A percentile compares a stretch with the other conserved stretches of the same genome.
Evolutionary conservation across 2,113 vertebrate species (phyloP).

Genomic region (Brachyhypopomus gauderio): DNA sequence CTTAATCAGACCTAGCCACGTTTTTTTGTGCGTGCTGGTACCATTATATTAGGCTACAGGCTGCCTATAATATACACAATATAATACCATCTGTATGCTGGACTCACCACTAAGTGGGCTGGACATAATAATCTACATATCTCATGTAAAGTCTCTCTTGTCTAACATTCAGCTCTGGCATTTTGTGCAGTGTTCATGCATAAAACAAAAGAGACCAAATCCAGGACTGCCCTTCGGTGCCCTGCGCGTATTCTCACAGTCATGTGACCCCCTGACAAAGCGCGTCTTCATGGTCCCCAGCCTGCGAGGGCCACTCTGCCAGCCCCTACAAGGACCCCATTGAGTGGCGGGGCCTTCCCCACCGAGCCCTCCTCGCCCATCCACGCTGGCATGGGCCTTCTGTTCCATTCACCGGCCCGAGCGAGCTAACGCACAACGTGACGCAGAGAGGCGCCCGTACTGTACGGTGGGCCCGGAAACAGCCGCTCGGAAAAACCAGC

Average conservation of each 20-base stretch:
- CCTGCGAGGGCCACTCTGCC: conserved; percentile 36
- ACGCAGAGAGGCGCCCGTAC: conserved; percentile 31
- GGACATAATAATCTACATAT: background rate
- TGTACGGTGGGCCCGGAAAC: conserved; percentile 22
- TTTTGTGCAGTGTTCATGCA: background rate
- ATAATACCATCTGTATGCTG: too few species aligned
- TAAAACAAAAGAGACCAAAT: conserved; percentile 3
- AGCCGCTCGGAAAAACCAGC: background rate
- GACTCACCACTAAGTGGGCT: too few species aligned
- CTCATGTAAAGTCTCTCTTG: background rate
- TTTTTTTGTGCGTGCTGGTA: too few species aligned
- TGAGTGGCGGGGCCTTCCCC: conserved; percentile 20
- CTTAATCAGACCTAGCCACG: background rate
- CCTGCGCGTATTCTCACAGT: conserved; percentile 7
- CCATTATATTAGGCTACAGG: too few species aligned
- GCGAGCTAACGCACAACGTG: conserved; percentile 44
- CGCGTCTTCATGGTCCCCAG: conserved; percentile 37
- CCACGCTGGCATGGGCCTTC: conserved; percentile 29
- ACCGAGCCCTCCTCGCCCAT: conserved; percentile 35
- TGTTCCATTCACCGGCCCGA: conserved; percentile 48
- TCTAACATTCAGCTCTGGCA: background rate
- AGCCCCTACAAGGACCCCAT: conserved; percentile 41
- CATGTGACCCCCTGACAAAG: conserved; percentile 53
- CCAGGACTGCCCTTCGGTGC: background rate
- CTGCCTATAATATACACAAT: too few species aligned